Evolutionary conservation across 2,888 invertebrate genomes (phyloP), one percentile per base, ranked within the genome.

Genomic region (Acanthosepion esculentum): DNA sequence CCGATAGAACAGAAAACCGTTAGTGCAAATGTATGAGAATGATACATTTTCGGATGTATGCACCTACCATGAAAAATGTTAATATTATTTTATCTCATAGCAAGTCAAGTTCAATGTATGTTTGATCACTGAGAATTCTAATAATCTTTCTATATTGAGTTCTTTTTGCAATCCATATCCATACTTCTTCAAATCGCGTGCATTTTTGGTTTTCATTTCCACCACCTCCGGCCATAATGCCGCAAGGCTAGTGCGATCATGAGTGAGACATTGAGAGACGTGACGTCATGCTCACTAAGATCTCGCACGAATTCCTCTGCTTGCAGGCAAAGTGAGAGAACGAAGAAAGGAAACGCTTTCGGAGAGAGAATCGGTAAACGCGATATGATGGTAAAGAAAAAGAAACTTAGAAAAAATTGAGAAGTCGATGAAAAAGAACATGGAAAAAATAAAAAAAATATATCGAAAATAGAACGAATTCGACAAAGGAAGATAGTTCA

Each of bases 401-500:
- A 12, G 78, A 78, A 2, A n/a, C 7, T 8, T 18, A n/a, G n/a
- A 78, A 10, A 12, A 12, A 10, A 59, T 8, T 10, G 8, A 12
- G n/a, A 8, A 78, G 12, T 10, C 7, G 0, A n/a, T 7, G 8
- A 8, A 29, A n/a, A n/a, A 29, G 78, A 78, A 10, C 15, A 8
- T 8, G 78, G 8, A 78, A 8, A n/a, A 12, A n/a, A 0, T 3
- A n/a, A 4, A 7, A n/a, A n/a, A n/a, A 8, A 15, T n/a, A n/a
- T n/a, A 6, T 8, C 29, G 12, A 10, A 29, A 64, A 20, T 15
- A 55, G 20, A 55, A 55, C 15, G 20, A 53, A 6, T 20, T 20
- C 6, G 59, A 20, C 3, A 15, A 20, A 59, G 20, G 26, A 29
- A 64, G 26, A 26, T 20, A 59, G 2, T 59, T 59, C 59, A 59